phyloP scores from a whole-genome alignment of 2,888 invertebrate species.

The Galerucella calmariensis region DNA sequence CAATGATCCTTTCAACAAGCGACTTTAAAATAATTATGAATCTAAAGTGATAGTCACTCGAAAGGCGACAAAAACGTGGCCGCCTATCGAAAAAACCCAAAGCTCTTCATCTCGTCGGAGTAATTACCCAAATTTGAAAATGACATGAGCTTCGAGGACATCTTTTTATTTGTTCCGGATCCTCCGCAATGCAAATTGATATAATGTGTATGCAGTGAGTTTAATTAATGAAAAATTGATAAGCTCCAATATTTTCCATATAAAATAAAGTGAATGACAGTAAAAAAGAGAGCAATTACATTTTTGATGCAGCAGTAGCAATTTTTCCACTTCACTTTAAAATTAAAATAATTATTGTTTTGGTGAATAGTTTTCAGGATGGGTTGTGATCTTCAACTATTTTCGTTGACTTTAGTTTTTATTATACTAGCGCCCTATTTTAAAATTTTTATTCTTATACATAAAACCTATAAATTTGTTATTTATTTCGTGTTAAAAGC shows the following conservation, averaged over 20 bases:
- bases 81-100: constrained; percentile 40
- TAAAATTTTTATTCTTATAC: too few relatives aligned
- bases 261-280: too few relatives aligned
- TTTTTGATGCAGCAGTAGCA: too few relatives aligned
- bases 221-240: neutral
- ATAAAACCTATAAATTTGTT: too few relatives aligned
- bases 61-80: constrained; percentile 40
- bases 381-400: too few relatives aligned
- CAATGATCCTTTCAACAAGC: constrained; percentile 45
- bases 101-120: constrained; percentile 41
- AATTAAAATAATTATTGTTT: too few relatives aligned
- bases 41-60: constrained; percentile 41
- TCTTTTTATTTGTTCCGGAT: constrained; percentile 38
- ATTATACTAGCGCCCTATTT: too few relatives aligned
- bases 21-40: constrained; percentile 49
- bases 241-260: neutral
- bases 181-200: constrained; percentile 30
- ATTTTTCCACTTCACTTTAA: too few relatives aligned
- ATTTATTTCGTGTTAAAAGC: too few relatives aligned
- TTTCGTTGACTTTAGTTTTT: too few relatives aligned
- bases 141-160: constrained; percentile 47
- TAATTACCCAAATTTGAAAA: constrained; percentile 55
- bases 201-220: neutral
- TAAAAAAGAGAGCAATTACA: too few relatives aligned
- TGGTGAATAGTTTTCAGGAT: too few relatives aligned